phyloP scores from a whole-genome alignment of 1,140 invertebrate species.

The Varroa destructor region DNA sequence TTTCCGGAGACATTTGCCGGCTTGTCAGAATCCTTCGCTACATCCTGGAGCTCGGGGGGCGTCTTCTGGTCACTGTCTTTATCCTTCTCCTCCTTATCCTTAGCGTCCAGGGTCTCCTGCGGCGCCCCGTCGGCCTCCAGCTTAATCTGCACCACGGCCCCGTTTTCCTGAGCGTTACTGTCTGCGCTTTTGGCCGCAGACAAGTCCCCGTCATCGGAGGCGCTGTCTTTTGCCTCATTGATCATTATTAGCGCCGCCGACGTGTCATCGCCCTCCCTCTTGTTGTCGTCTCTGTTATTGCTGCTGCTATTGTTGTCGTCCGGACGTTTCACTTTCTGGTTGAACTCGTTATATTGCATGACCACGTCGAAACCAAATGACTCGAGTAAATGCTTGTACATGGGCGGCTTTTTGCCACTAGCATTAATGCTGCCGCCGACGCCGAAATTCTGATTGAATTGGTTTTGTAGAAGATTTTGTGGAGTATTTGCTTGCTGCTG shows the following conservation, averaged over 20 bases:
- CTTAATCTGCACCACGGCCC: slow-evolving; percentile 31
- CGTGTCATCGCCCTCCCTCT: slow-evolving; percentile 30
- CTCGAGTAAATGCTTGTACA: slow-evolving; percentile 74
- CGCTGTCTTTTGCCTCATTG: slow-evolving; percentile 27
- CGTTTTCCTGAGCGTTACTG: slow-evolving; percentile 33
- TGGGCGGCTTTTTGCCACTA: slow-evolving; percentile 34
- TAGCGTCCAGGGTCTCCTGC: slow-evolving; percentile 34
- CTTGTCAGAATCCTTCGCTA: slow-evolving; percentile 29
- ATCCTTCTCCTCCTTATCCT: slow-evolving; percentile 30
- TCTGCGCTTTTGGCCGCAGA: slow-evolving; percentile 34
- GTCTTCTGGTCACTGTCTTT: not conserved
- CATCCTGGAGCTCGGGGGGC: slow-evolving; percentile 16
- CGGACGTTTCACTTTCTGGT: slow-evolving; percentile 48
- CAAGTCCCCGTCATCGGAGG: slow-evolving; percentile 29
- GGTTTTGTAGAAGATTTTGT: slow-evolving; percentile 22
- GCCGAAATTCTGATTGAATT: slow-evolving; percentile 16
- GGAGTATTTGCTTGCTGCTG: slow-evolving; percentile 31
- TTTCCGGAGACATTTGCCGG: slow-evolving; percentile 28
- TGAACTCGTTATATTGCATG: slow-evolving; percentile 88
- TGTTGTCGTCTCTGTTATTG: slow-evolving; percentile 28
- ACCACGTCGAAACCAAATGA: slow-evolving; percentile 88
- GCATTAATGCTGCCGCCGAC: slow-evolving; percentile 22
- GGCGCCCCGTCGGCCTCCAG: slow-evolving; percentile 31
- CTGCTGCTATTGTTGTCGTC: slow-evolving; percentile 34
- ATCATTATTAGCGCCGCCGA: slow-evolving; percentile 45